Conservation (phyloP, 2,113 vertebrate genomes). For the Scytalopus superciliaris region DNA sequence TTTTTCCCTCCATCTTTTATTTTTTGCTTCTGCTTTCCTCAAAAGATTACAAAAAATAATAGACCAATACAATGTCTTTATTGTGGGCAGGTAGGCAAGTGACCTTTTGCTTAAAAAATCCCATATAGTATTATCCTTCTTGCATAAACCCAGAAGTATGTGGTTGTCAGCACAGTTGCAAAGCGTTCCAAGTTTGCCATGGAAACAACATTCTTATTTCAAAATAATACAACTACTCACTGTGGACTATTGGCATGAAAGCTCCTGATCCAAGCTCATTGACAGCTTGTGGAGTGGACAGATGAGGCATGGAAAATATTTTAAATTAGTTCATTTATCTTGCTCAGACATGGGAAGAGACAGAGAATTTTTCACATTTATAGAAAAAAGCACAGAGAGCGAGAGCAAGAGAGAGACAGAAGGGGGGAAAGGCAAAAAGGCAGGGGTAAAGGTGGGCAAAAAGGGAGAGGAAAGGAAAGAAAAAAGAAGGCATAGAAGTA, state of each 20-base stretch:
- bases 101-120: background rate
- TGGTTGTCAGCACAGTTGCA: conserved; percentile 10
- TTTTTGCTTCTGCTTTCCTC: background rate
- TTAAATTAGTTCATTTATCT: conserved; percentile 80
- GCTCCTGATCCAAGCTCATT: conserved; percentile 52
- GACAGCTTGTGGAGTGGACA: conserved; percentile 73
- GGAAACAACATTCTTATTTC: conserved; percentile 53
- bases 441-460: background rate
- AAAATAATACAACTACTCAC: conserved; percentile 42
- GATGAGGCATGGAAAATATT: conserved; percentile 76
- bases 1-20: background rate
- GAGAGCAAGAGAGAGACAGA: background rate
- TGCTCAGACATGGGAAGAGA: conserved; percentile 62
- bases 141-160: conserved; percentile 25
- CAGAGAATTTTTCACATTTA: conserved; percentile 52
- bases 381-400: background rate
- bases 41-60: background rate
- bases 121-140: background rate
- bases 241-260: conserved; percentile 56
- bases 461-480: background rate
- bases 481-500: background rate
- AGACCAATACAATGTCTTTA: background rate
- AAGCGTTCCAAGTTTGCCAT: conserved; percentile 21
- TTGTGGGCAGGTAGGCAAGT: background rate
- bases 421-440: background rate